Percentiles rank a stretch among this genome's conserved stretches.
Evolutionary conservation across 64 coral and sea anemone species (phyloP).

Genomic region (Actinia tenebrosa): DNA sequence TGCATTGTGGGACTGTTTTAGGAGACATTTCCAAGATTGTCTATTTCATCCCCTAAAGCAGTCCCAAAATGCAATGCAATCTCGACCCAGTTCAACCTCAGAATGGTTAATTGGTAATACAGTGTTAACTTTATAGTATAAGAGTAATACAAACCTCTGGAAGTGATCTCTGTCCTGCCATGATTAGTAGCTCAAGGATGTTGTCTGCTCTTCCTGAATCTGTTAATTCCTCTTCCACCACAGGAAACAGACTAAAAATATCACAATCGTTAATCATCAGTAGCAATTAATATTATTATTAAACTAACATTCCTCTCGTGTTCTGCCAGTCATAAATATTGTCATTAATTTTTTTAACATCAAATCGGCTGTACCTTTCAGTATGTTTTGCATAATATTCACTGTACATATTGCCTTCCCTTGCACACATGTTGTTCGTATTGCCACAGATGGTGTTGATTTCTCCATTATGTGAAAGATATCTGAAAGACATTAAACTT

Average conservation of each 20-base stretch:
- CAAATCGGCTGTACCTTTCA: slow-evolving; percentile 42
- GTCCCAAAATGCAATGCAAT: too few relatives aligned
- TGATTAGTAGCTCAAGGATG: slow-evolving; percentile 81
- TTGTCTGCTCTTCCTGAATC: slow-evolving; percentile 91
- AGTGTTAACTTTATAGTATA: too few relatives aligned
- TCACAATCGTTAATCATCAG: not conserved
- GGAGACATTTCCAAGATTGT: too few relatives aligned
- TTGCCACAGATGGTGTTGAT: slow-evolving; percentile 96
- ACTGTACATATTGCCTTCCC: slow-evolving; percentile 91
- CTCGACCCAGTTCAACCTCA: too few relatives aligned
- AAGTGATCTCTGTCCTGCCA: slow-evolving; percentile 78
- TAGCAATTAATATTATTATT: too few relatives aligned
- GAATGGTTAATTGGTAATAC: too few relatives aligned
- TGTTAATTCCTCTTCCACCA: slow-evolving; percentile 76
- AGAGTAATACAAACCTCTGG: slow-evolving; percentile 56
- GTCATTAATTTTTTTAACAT: too few relatives aligned
- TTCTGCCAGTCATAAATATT: too few relatives aligned
- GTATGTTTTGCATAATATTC: slow-evolving; percentile 68
- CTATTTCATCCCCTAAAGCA: too few relatives aligned
- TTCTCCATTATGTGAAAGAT: slow-evolving; percentile 97
- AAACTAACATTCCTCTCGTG: too few relatives aligned
- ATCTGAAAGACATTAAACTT: slow-evolving; percentile 27
- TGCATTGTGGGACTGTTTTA: too few relatives aligned
- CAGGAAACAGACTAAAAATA: slow-evolving; percentile 75
- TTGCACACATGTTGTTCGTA: slow-evolving; percentile 89